Conservation (phyloP, 2,113 vertebrate species). For the Apteryx owenii region DNA sequence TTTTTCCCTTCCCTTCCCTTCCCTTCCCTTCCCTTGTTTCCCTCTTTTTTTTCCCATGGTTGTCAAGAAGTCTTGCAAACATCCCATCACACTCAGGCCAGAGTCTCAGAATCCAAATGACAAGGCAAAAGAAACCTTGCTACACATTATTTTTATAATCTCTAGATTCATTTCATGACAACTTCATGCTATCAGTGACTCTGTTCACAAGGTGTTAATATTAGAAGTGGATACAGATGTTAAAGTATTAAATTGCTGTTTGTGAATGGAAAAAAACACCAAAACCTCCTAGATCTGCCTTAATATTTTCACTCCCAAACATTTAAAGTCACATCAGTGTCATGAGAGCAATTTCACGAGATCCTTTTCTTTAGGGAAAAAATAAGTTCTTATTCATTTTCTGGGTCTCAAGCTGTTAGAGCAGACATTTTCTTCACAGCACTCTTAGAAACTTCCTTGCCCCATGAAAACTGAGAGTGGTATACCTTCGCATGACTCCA, state of each 20-base stretch:
- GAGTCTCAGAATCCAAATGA: not conserved
- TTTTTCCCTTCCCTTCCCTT: not conserved
- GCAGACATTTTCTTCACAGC: not conserved
- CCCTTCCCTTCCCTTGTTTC: not conserved
- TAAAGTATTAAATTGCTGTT: not conserved
- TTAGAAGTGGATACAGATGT: not conserved
- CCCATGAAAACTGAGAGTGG: not conserved
- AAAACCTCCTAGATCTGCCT: not conserved
- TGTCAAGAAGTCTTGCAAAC: not conserved
- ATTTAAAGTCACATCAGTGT: not conserved
- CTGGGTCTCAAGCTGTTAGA: not conserved
- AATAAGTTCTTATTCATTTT: not conserved
- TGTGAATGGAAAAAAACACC: not conserved
- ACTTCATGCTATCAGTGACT: not conserved
- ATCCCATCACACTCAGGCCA: rapidly evolving
- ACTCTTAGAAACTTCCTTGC: not conserved
- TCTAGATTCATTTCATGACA: not conserved
- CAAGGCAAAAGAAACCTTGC: not conserved
- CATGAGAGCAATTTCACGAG: not conserved
- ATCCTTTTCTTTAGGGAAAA: not conserved
- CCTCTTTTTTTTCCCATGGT: not conserved
- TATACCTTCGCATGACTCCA: not conserved
- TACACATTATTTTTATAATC: not conserved
- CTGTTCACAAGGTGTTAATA: not conserved
- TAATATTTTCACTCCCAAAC: not conserved